Conservation (phyloP, 2,888 invertebrate genomes). For the Terebella lapidaria region DNA sequence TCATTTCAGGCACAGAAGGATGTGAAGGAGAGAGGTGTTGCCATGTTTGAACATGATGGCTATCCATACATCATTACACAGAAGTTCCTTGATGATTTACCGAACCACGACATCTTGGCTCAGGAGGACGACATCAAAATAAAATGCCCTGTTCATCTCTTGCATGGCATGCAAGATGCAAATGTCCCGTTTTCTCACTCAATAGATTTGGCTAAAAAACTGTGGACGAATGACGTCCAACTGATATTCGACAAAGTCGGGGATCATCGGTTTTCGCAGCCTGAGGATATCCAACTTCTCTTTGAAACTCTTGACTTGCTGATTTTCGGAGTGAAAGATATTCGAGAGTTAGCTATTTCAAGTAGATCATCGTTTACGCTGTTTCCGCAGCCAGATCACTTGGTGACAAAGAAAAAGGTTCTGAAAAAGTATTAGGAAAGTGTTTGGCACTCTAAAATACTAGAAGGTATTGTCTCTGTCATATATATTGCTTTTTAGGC, state of each 20-base stretch:
- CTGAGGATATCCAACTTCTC: conserved; percentile 18
- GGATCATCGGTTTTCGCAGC: conserved; percentile 22
- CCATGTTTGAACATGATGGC: too few species aligned
- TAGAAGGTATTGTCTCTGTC: too few species aligned
- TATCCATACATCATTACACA: too few species aligned
- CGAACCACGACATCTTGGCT: background rate
- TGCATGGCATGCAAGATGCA: conserved; percentile 23
- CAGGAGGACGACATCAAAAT: background rate
- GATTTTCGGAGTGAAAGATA: conserved; percentile 8
- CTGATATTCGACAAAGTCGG: conserved; percentile 16
- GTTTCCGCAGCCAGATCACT: conserved; percentile 2
- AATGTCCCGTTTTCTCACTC: conserved; percentile 19
- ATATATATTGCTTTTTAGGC: too few species aligned
- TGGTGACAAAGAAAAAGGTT: background rate
- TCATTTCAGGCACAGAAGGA: too few species aligned
- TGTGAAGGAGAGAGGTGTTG: too few species aligned
- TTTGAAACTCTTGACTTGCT: conserved; percentile 16
- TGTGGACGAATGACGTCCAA: conserved; percentile 14
- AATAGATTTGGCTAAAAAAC: conserved; percentile 13
- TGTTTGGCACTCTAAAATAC: too few species aligned
- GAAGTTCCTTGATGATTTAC: too few species aligned
- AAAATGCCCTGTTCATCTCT: conserved; percentile 9
- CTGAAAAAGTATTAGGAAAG: background rate
- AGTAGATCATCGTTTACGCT: conserved; percentile 10
- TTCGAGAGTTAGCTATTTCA: conserved; percentile 6